Percentiles rank a stretch among this genome's conserved stretches.
Conservation (phyloP, 2,797 vertebrate genomes). For the Okamejei kenojei region DNA sequence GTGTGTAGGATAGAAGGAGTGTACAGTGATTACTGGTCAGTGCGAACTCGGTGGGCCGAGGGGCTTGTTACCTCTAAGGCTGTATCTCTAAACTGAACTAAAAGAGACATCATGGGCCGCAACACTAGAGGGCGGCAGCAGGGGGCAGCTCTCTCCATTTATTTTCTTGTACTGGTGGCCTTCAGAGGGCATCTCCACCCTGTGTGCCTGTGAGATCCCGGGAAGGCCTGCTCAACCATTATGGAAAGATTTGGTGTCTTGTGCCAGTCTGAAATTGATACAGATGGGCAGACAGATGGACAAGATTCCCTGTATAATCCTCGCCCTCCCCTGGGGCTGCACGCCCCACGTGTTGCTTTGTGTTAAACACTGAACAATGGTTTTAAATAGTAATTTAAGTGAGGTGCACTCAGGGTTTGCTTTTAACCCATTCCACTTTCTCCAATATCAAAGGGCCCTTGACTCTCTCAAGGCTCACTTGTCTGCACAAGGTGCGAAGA, state of each 20-base stretch:
- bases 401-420: not conserved
- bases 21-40: not conserved
- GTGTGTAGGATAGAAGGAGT: too few species aligned
- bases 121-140: too few species aligned
- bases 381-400: not conserved
- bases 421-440: not conserved
- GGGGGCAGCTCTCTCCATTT: too few species aligned
- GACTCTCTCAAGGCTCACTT: not conserved
- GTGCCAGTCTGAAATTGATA: not conserved
- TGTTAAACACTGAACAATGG: not conserved
- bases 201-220: not conserved
- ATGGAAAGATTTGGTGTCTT: not conserved
- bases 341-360: not conserved
- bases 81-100: too few species aligned
- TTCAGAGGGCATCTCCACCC: not conserved
- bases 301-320: not conserved
- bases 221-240: not conserved
- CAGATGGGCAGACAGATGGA: not conserved
- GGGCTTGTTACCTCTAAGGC: not conserved
- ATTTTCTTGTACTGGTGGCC: not conserved
- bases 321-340: not conserved
- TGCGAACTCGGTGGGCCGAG: not conserved
- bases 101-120: too few species aligned
- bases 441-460: not conserved
- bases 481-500: too few species aligned